These are phyloP conservation scores for Nibea albiflora DNA, from an alignment of 2,113 vertebrate genomes.

Conservation along the genomic window DNA sequence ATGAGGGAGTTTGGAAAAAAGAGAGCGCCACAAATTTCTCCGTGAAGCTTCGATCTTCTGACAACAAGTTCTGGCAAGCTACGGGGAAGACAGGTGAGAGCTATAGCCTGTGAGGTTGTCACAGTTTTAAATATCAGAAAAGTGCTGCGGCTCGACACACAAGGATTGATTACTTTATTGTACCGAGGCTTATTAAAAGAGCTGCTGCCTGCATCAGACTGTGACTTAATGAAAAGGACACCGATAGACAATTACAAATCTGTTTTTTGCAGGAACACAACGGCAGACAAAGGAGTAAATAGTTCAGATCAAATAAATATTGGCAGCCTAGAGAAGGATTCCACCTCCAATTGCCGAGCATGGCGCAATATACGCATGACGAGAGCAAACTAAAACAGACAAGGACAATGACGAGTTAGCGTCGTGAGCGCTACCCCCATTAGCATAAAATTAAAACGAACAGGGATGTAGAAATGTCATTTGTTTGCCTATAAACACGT, in stretches of 20 bases:
- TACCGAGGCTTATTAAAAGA: conserved; percentile 17
- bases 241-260: background rate
- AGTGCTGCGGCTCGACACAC: conserved; percentile 17
- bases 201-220: background rate
- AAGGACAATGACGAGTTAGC: background rate
- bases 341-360: background rate
- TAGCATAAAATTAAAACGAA: conserved; percentile 16
- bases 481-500: conserved; percentile 26
- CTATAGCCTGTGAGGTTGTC: conserved; percentile 27
- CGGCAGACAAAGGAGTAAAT: background rate
- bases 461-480: background rate
- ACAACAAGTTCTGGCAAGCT: conserved; percentile 52
- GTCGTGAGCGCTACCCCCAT: background rate
- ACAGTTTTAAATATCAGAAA: conserved; percentile 49
- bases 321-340: background rate
- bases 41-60: conserved; percentile 67
- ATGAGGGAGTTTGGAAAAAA: conserved; percentile 53
- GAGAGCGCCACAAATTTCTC: conserved; percentile 62
- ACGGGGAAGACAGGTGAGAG: conserved; percentile 27
- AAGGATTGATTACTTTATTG: conserved; percentile 38
- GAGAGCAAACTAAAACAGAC: background rate
- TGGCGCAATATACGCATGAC: background rate
- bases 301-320: background rate
- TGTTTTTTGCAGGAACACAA: conserved; percentile 1
- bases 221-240: conserved; percentile 22